phyloP scores from a whole-genome alignment of 2,888 invertebrate genomes.

The Archaeoteleia sp. region DNA sequence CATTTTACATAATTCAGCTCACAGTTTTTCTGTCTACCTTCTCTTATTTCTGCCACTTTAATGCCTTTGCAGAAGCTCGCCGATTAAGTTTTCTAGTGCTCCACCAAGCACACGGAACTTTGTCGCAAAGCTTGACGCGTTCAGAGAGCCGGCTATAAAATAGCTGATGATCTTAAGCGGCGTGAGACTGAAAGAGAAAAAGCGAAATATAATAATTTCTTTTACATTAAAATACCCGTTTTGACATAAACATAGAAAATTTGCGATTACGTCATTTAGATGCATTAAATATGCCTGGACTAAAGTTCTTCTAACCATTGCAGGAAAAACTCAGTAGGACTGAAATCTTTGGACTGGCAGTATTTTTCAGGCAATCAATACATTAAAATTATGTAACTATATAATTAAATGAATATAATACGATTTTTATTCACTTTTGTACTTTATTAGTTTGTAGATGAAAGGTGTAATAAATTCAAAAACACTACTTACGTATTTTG shows the following conservation, averaged over 20 bases:
- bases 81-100: conserved; percentile 48
- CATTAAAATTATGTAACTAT: too few species aligned
- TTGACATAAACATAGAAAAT: conserved; percentile 18
- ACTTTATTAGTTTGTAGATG: too few species aligned
- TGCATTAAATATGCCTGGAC: conserved; percentile 38
- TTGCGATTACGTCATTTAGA: conserved; percentile 23
- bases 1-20: conserved; percentile 40
- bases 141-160: conserved; percentile 50
- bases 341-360: too few species aligned
- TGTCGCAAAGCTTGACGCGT: conserved; percentile 49
- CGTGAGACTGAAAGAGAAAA: conserved; percentile 27
- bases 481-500: too few species aligned
- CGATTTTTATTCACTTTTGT: too few species aligned
- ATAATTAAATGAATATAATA: too few species aligned
- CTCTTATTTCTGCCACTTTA: conserved; percentile 38
- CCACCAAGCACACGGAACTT: conserved; percentile 45
- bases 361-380: too few species aligned
- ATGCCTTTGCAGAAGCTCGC: conserved; percentile 39
- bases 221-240: conserved; percentile 29
- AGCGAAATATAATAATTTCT: conserved; percentile 30
- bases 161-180: conserved; percentile 51
- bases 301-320: too few species aligned
- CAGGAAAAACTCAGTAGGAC: too few species aligned
- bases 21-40: conserved; percentile 22
- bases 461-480: too few species aligned